Evolutionary conservation across 2,888 invertebrate genomes (phyloP), one percentile per base, ranked within the genome.

Genomic region (Nebria salina): DNA sequence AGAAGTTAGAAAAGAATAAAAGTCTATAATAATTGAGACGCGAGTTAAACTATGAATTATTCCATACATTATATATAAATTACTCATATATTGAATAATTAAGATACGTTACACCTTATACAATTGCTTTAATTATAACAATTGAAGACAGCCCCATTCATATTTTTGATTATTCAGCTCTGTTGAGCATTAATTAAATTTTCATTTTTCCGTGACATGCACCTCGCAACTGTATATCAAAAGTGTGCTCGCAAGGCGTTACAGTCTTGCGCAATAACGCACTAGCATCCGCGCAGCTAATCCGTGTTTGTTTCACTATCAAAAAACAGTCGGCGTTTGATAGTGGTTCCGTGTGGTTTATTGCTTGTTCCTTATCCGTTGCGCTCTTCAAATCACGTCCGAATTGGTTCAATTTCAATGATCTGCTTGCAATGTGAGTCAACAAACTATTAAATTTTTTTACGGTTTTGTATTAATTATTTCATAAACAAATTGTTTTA

Each of bases 381-480:
- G 20, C 68, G 42, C 75, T 66, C 79, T 43, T 66, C 54, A 43
- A 68, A 66, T 20, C 74, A 34, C 13, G 75, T 26, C 20, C 43
- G 11, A 15, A 26, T n/a, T 15, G 15, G 13, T 26, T 42, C 43
- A 79, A 54, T 68, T 43, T 41, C 74, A 43, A 68, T 20, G 13
- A 20, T 75, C 43, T 43, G 20, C 68, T 75, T 68, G 25, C 74
- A 79, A 79, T 74, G 79, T 79, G 68, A 79, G 79, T 75, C 15
- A 68, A 25, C 43, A 25, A 43, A 66, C 26, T 15, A 70, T 20
- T 70, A 34, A 15, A 25, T 11, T 66, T 25, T 66, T 72, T 72
- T 2, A 20, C 34, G 26, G 20, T 20, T 72, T 72, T 43, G 26
- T 42, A 42, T 73, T 73, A 2, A n/a, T 68, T 68, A 6, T 68